These are phyloP conservation scores for Zhengitettix transpicula DNA, from an alignment of 2,888 invertebrate species.

Conservation along the genomic window DNA sequence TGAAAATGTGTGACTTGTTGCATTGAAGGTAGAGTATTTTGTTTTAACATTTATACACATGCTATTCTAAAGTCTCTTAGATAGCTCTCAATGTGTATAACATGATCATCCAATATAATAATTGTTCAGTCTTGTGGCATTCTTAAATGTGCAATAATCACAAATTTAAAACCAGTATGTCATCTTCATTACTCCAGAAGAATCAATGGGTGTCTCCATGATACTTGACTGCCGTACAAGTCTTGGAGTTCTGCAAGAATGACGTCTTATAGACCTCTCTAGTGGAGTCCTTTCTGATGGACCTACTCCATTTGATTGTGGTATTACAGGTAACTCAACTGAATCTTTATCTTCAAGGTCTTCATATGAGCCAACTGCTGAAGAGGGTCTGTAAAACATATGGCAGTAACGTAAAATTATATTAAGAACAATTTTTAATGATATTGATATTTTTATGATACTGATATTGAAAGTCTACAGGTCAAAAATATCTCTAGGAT, in stretches of 20 bases:
- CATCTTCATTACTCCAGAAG: conserved; percentile 66
- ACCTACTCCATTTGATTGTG: conserved; percentile 6
- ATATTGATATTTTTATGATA: no score
- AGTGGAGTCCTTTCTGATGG: conserved; percentile 9
- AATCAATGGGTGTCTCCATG: conserved; percentile 65
- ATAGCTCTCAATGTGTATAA: no score
- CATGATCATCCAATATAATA: not conserved
- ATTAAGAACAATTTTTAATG: no score
- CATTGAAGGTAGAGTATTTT: no score
- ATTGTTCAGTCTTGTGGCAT: not conserved
- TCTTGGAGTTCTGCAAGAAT: conserved; percentile 42
- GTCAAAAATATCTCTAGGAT: no score
- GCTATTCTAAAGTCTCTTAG: no score
- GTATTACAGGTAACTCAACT: conserved; percentile 23
- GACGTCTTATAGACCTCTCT: conserved; percentile 3
- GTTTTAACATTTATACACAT: no score
- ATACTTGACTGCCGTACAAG: conserved; percentile 62
- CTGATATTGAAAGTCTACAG: no score
- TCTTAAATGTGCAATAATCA: not conserved
- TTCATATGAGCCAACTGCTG: conserved; percentile 48
- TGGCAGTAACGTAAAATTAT: no score
- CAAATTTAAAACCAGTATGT: conserved; percentile 64
- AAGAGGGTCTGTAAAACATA: conserved; percentile 30
- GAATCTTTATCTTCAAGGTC: conserved; percentile 44
- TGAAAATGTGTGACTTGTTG: no score